Evolutionary conservation across 2,797 vertebrate genomes (phyloP).

Genomic region (Aplochiton taeniatus): DNA sequence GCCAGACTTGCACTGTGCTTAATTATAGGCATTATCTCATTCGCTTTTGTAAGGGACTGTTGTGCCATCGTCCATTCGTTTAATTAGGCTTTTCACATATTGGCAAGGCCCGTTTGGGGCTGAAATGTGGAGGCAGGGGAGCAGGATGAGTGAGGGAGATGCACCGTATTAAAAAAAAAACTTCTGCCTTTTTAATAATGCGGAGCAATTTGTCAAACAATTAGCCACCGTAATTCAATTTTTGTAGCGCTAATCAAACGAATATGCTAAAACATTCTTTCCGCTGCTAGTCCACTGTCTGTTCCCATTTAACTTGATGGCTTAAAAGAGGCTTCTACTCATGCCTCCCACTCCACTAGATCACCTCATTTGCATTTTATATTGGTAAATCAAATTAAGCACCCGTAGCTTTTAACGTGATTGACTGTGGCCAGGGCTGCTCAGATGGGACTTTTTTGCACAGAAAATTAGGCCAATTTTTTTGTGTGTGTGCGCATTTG

Average conservation of each 20-base stretch:
- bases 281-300: conserved; percentile 94
- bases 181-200: conserved; percentile 85
- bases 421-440: conserved; percentile 96
- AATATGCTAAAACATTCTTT: conserved; percentile 98
- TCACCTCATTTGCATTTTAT: conserved; percentile 99
- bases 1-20: conserved; percentile 78
- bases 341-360: conserved; percentile 97
- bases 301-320: conserved; percentile 98
- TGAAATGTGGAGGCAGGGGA: conserved; percentile 76
- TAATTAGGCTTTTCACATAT: conserved; percentile 97
- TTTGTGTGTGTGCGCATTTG: conserved; percentile 77
- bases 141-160: conserved; percentile 43
- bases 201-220: conserved; percentile 97
- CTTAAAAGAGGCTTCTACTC: conserved; percentile 92
- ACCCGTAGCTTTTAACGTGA: conserved; percentile 99
- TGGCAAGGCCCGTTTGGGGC: conserved; percentile 88
- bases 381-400: conserved; percentile 99
- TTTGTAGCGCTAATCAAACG: conserved; percentile 97
- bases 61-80: conserved; percentile 97
- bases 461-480: conserved; percentile 99
- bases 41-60: conserved; percentile 89
- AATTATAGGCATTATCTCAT: conserved; percentile 93
- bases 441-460: conserved; percentile 95
- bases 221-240: conserved; percentile 97
- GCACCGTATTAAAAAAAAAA: conserved; percentile 74